Base-by-base conservation (phyloP, 2,888 invertebrate species). In the Thera britannica region DNA sequence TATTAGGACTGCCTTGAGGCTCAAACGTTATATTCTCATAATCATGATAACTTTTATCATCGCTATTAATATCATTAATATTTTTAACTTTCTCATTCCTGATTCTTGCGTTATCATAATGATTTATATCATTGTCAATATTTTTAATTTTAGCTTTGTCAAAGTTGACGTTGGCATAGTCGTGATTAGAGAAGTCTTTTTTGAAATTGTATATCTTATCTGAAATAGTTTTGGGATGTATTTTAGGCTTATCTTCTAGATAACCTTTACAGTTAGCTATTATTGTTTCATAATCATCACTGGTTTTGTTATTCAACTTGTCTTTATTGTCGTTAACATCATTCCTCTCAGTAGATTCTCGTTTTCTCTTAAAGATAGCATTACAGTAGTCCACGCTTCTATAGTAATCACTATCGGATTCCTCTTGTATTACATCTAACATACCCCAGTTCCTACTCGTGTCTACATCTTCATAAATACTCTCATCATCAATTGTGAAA, bases 331-430 rank as follows among this genome's bases (percentile, higher is more conserved):
- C 23, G 23, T 23, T 23, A 1, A 0, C 23, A 23, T 23, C 80
- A 44, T 76, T 79, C 3, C 46, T 62, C 2, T 51, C 49, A 11
- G 7, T 59, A 0, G 48, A 12, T 48, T 70, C 63, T 9, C 70
- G 8, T 6, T 77, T 79, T 52, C 66, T 71, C 35, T 72, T 75
- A 23, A 75, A 75, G n/a, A 75, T 65, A 3, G 86, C 77, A 49
- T 92, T 92, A 68, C 88, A 89, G 70, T 93, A 94, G 61, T 94
- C 93, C 0, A 94, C 58, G 48, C 92, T 90, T 70, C 89, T 87
- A 72, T 94, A 94, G 65, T 94, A 94, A 65, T 94, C 94, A 35
- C 92, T 92, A 57, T 94, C 94, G 0, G 92, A 90, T 48, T 94
- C 94, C 67, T 94, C 94, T 55, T 93, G 89, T 44, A 94, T 94